Evolutionary conservation across 2,888 invertebrate genomes (phyloP), one percentile per base, ranked within the genome.

Genomic region (Zaprionus obscuricornis): DNA sequence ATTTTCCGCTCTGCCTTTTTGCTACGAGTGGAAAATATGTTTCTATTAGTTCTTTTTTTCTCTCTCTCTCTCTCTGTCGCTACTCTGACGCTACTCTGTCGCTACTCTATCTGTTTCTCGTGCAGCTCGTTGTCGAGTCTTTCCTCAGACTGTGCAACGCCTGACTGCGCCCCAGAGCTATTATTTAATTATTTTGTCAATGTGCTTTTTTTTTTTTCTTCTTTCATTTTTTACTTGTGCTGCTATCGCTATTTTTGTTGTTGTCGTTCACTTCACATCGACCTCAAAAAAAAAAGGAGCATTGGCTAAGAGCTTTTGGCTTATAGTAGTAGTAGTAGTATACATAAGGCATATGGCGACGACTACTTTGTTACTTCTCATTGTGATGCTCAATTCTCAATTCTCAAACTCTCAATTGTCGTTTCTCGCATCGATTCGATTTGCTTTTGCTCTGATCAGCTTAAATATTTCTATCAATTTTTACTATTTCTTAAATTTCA

Each of bases 121-220:
- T n/a, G n/a, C n/a, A n/a, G n/a, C 42, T 42, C 14, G 11, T 37
- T 24, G 10, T 20, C 27, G 4, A 8, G 40, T 24, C 2, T 16
- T 43, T n/a, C n/a, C n/a, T n/a, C n/a, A n/a, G n/a, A n/a, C n/a
- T n/a, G n/a, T 66, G 72, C 59, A 55, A 73, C 65, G 76, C 71
- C 68, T 70, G 71, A 71, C 57, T 76, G 74, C 65, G 65, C 79
- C 59, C 27, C 60, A 51, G 59, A 58, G 60, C 76, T 74, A 79
- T 82, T 84, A 82, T 82, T 84, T 84, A 84, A 84, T 82, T 84
- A 82, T 74, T 75, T 74, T 84, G 82, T 84, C 83, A 84, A 73
- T 81, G 77, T 66, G 62, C 46, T 64, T 47, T 46, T 54, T 29
- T 37, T 43, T 7, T 49, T 45, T 7, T 6, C 16, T 43, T 17